phyloP scores from a whole-genome alignment of 2,797 vertebrate genomes.

The Lateolabrax maculatus region DNA sequence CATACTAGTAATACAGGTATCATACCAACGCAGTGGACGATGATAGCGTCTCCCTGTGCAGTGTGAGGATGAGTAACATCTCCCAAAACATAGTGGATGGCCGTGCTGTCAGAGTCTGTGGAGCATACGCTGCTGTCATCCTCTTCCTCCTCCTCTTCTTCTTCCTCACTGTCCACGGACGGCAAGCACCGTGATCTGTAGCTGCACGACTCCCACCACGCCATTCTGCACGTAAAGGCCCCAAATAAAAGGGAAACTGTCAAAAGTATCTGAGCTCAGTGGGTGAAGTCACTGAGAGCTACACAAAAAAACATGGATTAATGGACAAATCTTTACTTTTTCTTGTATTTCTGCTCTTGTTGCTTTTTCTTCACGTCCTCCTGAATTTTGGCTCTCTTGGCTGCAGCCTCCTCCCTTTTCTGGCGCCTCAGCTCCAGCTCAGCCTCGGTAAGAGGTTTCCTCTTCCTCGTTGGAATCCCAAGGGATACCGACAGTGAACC shows the following conservation, averaged over 20 bases:
- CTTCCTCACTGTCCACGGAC: constrained; percentile 86
- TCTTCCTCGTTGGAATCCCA: constrained; percentile 80
- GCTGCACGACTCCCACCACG: constrained; percentile 91
- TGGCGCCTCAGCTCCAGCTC: constrained; percentile 86
- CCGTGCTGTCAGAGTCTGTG: constrained; percentile 76
- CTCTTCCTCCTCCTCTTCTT: constrained; percentile 81
- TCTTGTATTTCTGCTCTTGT: constrained; percentile 87
- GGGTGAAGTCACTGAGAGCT: not conserved
- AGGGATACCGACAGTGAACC: constrained; percentile 75
- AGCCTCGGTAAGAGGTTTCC: constrained; percentile 83
- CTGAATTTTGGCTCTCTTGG: constrained; percentile 87
- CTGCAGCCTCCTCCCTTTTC: constrained; percentile 86
- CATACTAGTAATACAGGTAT: not conserved
- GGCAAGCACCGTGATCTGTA: constrained; percentile 90
- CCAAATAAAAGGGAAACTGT: not conserved
- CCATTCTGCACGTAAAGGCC: constrained; percentile 83
- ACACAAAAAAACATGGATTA: not conserved
- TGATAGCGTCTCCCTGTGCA: constrained; percentile 86
- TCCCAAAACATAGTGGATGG: constrained; percentile 90
- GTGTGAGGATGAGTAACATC: constrained; percentile 93
- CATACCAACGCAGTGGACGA: constrained; percentile 94
- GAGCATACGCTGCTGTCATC: constrained; percentile 74
- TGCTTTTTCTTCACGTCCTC: constrained; percentile 85
- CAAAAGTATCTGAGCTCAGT: not conserved
- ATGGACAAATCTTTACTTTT: constrained; percentile 84